phyloP scores from a whole-genome alignment of 2,888 invertebrate species.

The Petrolisthes manimaculis region DNA sequence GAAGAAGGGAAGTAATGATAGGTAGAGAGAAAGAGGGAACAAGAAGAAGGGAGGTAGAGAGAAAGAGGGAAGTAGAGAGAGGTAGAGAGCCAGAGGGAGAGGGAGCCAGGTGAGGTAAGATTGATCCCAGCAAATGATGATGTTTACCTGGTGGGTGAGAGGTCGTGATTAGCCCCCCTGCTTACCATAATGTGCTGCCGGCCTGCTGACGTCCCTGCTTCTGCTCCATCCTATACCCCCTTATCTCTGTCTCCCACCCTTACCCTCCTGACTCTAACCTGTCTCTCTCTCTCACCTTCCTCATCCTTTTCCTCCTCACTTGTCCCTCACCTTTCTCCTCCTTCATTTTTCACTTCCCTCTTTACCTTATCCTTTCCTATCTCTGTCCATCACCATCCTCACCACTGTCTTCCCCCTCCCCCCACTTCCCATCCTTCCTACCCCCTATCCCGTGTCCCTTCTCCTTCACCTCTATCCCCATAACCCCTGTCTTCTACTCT shows the following conservation, averaged over 20 bases:
- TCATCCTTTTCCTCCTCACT: neutral
- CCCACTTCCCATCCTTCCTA: neutral
- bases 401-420: neutral
- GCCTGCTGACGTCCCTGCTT: neutral
- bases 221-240: neutral
- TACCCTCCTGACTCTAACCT: neutral
- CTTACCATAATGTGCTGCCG: slow-evolving; percentile 2
- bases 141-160: neutral
- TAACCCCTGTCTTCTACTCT: neutral
- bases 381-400: neutral
- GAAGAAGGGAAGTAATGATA: neutral
- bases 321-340: neutral
- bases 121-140: slow-evolving; percentile 6
- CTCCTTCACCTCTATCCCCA: neutral
- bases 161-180: neutral
- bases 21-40: slow-evolving; percentile 12
- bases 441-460: neutral
- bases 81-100: too few species aligned
- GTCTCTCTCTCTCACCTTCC: neutral
- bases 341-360: neutral
- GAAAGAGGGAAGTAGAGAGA: neutral
- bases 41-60: neutral
- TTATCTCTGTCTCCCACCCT: neutral
- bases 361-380: neutral
- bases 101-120: neutral